phyloP scores from a whole-genome alignment of 2,888 invertebrate species.

The Plagodis dolabraria region DNA sequence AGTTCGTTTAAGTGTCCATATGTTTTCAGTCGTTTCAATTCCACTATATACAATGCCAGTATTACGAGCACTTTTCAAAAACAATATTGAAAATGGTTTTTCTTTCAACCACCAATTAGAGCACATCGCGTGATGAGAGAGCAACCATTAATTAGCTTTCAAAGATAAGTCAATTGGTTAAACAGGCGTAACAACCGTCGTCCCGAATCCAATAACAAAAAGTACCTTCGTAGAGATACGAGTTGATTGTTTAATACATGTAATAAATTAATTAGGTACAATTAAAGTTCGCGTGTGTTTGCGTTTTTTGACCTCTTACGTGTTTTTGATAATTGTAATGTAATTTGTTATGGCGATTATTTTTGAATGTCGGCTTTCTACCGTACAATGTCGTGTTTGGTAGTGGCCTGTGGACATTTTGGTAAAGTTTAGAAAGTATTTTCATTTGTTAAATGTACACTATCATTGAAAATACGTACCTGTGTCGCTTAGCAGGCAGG shows the following conservation, averaged over 20 bases:
- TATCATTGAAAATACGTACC: background rate
- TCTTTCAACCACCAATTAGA: conserved; percentile 67
- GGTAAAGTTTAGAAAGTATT: conserved; percentile 30
- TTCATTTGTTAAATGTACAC: conserved; percentile 11
- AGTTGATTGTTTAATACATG: conserved; percentile 83
- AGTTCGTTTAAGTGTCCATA: no score
- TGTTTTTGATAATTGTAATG: conserved; percentile 49
- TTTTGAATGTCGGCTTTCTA: conserved; percentile 49
- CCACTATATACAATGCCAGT: no score
- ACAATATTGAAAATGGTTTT: conserved; percentile 57
- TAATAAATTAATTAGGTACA: conserved; percentile 83
- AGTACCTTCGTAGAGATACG: conserved; percentile 72
- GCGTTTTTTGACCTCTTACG: conserved; percentile 37
- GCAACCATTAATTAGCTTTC: conserved; percentile 74
- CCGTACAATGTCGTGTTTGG: conserved; percentile 33
- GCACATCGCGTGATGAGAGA: conserved; percentile 73
- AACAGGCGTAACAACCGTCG: conserved; percentile 56
- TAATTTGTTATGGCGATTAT: conserved; percentile 65
- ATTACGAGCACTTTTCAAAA: conserved; percentile 37
- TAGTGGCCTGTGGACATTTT: conserved; percentile 36
- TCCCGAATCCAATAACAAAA: conserved; percentile 77
- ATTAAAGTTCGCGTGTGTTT: conserved; percentile 77
- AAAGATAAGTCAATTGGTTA: conserved; percentile 81
- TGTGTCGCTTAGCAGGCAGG: no score
- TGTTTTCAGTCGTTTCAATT: no score